Percentiles rank a stretch among this genome's conserved stretches.
phyloP scores from a whole-genome alignment of 2,797 vertebrate genomes.

The Champsocephalus gunnari region DNA sequence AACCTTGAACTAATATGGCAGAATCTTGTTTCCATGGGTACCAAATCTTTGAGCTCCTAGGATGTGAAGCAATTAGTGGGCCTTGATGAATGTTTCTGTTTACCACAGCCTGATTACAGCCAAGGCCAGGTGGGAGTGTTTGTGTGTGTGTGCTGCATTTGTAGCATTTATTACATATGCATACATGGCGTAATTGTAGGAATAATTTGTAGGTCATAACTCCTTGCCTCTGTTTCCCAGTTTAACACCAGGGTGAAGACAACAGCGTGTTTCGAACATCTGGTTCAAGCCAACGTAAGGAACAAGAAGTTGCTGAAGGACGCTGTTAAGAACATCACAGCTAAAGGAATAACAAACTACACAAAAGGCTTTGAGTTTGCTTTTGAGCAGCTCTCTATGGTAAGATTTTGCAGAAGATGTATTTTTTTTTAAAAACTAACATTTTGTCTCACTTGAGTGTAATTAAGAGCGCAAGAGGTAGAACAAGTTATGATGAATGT shows the following conservation, averaged over 20 bases:
- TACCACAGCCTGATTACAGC: constrained; percentile 73
- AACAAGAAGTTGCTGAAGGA: constrained; percentile 99
- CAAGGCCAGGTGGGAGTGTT: constrained; percentile 75
- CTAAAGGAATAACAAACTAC: constrained; percentile 98
- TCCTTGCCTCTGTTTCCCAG: constrained; percentile 75
- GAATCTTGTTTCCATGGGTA: constrained; percentile 85
- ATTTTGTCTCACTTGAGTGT: constrained; percentile 6
- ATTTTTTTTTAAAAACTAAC: not conserved
- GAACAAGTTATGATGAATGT: constrained; percentile 40
- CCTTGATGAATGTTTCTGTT: constrained; percentile 84
- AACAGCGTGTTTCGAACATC: constrained; percentile 95
- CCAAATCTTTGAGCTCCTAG: constrained; percentile 74
- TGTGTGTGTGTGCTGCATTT: constrained; percentile 24
- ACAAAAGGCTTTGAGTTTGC: constrained; percentile 98
- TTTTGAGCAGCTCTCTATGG: constrained; percentile 94
- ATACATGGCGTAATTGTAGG: constrained; percentile 35
- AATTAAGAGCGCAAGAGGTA: not conserved
- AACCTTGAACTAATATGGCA: constrained; percentile 72
- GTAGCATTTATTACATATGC: constrained; percentile 33
- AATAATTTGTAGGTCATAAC: constrained; percentile 46
- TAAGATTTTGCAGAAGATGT: constrained; percentile 73
- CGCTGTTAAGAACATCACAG: constrained; percentile 95
- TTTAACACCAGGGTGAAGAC: constrained; percentile 97
- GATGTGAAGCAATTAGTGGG: constrained; percentile 83
- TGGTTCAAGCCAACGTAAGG: constrained; percentile 98